These are phyloP conservation scores for Endotricha flammealis DNA, from an alignment of 2,888 invertebrate species.

Conservation along the genomic window DNA sequence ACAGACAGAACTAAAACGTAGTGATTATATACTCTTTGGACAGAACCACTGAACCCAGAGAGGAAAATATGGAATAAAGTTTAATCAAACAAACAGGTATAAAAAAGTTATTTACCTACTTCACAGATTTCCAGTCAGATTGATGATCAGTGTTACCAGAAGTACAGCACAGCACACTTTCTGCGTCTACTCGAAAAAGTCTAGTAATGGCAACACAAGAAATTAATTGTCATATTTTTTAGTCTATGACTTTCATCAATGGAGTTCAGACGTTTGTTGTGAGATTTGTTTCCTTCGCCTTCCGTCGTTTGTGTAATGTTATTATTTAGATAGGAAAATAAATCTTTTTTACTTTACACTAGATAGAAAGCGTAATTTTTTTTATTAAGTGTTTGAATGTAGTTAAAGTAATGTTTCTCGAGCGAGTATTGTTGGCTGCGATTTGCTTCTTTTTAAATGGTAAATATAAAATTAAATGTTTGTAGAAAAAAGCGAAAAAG, in stretches of 20 bases:
- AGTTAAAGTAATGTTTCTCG: conserved; percentile 67
- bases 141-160: too few species aligned
- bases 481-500: conserved; percentile 21
- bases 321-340: conserved; percentile 56
- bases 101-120: too few species aligned
- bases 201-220: conserved; percentile 12
- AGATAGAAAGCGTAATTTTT: conserved; percentile 45
- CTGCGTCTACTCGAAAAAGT: too few species aligned
- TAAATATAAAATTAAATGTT: too few species aligned
- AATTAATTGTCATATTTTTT: conserved; percentile 22
- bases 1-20: too few species aligned
- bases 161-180: too few species aligned
- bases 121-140: too few species aligned
- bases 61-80: too few species aligned
- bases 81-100: too few species aligned
- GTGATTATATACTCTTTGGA: too few species aligned
- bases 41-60: too few species aligned
- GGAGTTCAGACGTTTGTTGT: conserved; percentile 65
- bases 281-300: conserved; percentile 67
- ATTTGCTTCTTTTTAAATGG: conserved; percentile 71
- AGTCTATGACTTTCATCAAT: conserved; percentile 69
- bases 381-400: conserved; percentile 61
- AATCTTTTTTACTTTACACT: conserved; percentile 56
- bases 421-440: conserved; percentile 63
- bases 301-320: conserved; percentile 67